Evolutionary conservation across 2,888 invertebrate species (phyloP).

Genomic region (Conistra vaccinii): DNA sequence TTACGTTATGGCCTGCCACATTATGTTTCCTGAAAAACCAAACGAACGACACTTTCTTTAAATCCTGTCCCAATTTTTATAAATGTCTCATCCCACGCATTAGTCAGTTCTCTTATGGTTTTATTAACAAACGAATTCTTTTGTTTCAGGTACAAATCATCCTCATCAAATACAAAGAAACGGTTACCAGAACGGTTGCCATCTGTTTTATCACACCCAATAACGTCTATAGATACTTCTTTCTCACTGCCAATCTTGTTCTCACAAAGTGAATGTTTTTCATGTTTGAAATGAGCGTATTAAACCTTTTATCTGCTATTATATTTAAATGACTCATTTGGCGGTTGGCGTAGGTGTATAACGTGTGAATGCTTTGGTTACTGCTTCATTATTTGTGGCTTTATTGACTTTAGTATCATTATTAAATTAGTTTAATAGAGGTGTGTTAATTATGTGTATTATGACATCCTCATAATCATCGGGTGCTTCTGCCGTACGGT

Average conservation of each 20-base stretch:
- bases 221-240: slow-evolving; percentile 3
- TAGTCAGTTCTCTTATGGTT: not conserved
- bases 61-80: slow-evolving; percentile 6
- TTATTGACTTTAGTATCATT: slow-evolving; percentile 41
- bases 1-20: slow-evolving; percentile 15
- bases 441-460: slow-evolving; percentile 24
- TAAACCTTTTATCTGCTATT: slow-evolving; percentile 46
- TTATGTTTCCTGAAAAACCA: slow-evolving; percentile 7
- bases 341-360: slow-evolving; percentile 45
- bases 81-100: slow-evolving; percentile 1
- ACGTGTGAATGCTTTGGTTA: slow-evolving; percentile 29
- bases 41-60: slow-evolving; percentile 3
- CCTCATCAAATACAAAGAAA: slow-evolving; percentile 20
- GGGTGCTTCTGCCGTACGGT: not conserved
- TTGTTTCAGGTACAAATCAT: slow-evolving; percentile 53
- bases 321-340: slow-evolving; percentile 51
- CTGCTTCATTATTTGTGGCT: slow-evolving; percentile 42
- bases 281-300: slow-evolving; percentile 13
- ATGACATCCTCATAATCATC: slow-evolving; percentile 22
- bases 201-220: slow-evolving; percentile 7
- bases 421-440: slow-evolving; percentile 32
- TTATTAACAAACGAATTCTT: slow-evolving; percentile 38
- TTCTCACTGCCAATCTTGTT: slow-evolving; percentile 11
- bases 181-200: not conserved
- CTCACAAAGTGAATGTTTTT: slow-evolving; percentile 18